Evolutionary conservation across 1,140 invertebrate species (phyloP).

Genomic region (Latrodectus geometricus): DNA sequence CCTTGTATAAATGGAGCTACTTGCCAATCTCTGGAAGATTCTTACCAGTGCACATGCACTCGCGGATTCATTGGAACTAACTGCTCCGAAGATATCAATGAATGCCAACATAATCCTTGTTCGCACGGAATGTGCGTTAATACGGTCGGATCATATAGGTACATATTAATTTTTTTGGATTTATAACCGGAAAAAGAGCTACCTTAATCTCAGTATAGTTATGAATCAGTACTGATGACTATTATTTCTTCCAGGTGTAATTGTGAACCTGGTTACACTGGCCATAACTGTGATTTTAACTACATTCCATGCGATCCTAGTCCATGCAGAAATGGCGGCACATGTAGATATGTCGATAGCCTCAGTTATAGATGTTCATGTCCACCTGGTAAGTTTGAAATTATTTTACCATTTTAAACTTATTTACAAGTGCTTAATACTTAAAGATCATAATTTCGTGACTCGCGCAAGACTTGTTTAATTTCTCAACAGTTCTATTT

Average conservation of each 20-base stretch:
- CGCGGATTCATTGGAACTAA: slow-evolving; percentile 88
- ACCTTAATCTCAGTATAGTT: neutral
- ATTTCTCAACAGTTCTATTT: no score
- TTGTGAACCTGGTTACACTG: slow-evolving; percentile 88
- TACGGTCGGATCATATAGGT: slow-evolving; percentile 62
- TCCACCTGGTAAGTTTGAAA: slow-evolving; percentile 74
- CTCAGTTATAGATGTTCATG: slow-evolving; percentile 87
- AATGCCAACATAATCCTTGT: slow-evolving; percentile 85
- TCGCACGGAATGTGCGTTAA: slow-evolving; percentile 66
- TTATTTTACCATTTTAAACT: neutral
- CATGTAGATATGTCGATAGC: slow-evolving; percentile 80
- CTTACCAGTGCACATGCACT: slow-evolving; percentile 83
- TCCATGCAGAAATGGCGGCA: slow-evolving; percentile 89
- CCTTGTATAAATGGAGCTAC: slow-evolving; percentile 75
- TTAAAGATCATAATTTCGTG: neutral
- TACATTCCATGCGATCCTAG: slow-evolving; percentile 91
- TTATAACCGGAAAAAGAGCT: neutral
- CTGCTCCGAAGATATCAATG: slow-evolving; percentile 94
- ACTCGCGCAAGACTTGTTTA: neutral
- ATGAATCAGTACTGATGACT: neutral
- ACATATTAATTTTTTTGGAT: neutral
- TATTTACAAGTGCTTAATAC: neutral
- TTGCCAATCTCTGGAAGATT: slow-evolving; percentile 77
- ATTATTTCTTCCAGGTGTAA: slow-evolving; percentile 76
- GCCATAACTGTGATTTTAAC: slow-evolving; percentile 87